Conservation (phyloP, 2,888 invertebrate genomes). For the Ptycholaimellus sp. region DNA sequence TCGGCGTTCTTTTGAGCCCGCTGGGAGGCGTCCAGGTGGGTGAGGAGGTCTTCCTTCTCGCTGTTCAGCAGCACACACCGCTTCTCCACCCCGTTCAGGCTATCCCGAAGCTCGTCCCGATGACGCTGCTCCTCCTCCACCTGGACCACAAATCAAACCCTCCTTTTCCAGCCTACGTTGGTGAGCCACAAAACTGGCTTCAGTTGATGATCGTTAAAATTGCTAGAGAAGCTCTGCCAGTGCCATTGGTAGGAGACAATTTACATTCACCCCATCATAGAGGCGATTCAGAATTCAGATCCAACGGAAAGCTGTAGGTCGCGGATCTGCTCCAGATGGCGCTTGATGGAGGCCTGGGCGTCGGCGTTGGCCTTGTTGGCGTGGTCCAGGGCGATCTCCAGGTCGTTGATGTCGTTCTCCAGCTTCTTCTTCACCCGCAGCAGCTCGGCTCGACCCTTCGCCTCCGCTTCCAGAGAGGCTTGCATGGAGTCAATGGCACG, state of each 20-base stretch:
- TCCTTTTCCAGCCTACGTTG: not conserved
- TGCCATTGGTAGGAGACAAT: too few species aligned
- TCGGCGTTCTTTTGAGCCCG: constrained; percentile 92
- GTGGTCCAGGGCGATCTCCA: constrained; percentile 91
- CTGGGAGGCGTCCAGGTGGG: constrained; percentile 55
- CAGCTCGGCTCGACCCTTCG: constrained; percentile 96
- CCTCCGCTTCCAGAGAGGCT: constrained; percentile 62
- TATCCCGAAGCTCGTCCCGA: constrained; percentile 86
- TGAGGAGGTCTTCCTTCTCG: constrained; percentile 76
- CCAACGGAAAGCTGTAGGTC: constrained; percentile 21
- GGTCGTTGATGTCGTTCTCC: constrained; percentile 94
- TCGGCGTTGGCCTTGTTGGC: constrained; percentile 54
- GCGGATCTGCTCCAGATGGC: constrained; percentile 86
- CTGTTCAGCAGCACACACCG: constrained; percentile 87
- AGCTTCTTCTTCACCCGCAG: constrained; percentile 99
- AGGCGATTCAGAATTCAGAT: too few species aligned
- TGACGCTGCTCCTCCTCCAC: constrained; percentile 91
- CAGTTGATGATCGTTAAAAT: too few species aligned
- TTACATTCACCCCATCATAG: too few species aligned
- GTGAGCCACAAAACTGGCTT: constrained; percentile 2
- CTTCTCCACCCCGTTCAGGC: constrained; percentile 82
- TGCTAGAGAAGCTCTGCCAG: too few species aligned
- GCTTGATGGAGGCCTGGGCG: constrained; percentile 47
- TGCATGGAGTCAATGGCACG: constrained; percentile 97
- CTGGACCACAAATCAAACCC: constrained; percentile 8